These are phyloP conservation scores for Pomacea maculata DNA, from an alignment of 1,140 invertebrate species.

Conservation along the genomic window DNA sequence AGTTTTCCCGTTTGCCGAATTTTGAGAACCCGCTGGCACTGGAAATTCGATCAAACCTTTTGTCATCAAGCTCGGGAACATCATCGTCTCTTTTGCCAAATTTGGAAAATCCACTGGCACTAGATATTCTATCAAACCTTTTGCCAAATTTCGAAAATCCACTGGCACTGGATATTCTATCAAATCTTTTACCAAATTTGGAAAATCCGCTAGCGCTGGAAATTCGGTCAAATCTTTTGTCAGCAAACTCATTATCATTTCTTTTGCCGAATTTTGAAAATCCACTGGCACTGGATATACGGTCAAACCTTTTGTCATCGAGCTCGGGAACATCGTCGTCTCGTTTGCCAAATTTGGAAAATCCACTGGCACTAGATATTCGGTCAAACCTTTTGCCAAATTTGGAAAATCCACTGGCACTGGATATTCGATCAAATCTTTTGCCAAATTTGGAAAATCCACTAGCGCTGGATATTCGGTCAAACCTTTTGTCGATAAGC, in stretches of 20 bases:
- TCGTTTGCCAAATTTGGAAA: slow-evolving; percentile 2
- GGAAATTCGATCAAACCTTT: slow-evolving; percentile 3
- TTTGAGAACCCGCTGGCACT: background rate
- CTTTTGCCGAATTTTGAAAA: background rate
- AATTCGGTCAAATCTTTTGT: slow-evolving; percentile 3
- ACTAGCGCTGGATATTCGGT: background rate
- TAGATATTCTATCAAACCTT: background rate
- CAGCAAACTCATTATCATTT: background rate
- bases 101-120: background rate
- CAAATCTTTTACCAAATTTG: slow-evolving; percentile 16
- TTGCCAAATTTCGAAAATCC: slow-evolving; percentile 6
- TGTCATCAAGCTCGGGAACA: background rate
- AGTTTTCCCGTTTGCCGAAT: background rate
- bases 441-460: background rate
- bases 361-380: background rate
- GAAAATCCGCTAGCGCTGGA: background rate
- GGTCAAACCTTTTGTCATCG: background rate
- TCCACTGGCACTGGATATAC: background rate
- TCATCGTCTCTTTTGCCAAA: background rate
- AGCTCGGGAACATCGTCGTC: background rate
- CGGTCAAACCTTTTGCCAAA: background rate
- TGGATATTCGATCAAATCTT: background rate
- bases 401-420: background rate
- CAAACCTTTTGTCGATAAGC: background rate
- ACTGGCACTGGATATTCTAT: slow-evolving; percentile 1